Evolutionary conservation across 1,140 invertebrate genomes (phyloP), one percentile per base, ranked within the genome.

Genomic region (Drosophila nebulosa): DNA sequence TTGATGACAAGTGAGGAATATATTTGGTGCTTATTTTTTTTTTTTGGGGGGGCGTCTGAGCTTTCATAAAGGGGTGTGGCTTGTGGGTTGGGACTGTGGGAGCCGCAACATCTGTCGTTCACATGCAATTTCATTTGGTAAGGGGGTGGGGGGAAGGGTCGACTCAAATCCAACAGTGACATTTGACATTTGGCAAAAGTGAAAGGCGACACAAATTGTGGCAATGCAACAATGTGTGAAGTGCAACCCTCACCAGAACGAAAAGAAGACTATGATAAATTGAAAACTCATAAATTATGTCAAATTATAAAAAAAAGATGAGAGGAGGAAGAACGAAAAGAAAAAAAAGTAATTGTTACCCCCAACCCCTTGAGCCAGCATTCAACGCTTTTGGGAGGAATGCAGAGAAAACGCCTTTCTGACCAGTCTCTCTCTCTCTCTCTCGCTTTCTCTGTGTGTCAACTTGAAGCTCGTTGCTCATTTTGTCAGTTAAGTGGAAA

Each of bases 281-380:
- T 83, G 83, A 88, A 88, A 88, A 79, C 74, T 88, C 83, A 79
- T 88, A 83, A 88, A 88, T 88, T 88, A 81, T 81, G 65, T 75
- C 78, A 81, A 88, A 81, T 81, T 86, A 83, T 73, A 52, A 57
- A 32, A 32, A 32, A 32, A 10, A 32, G 30, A 32, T 32, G 32
- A 9, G 60, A 32, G n/a, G 12, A 4, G 46, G n/a, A n/a, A n/a
- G n/a, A n/a, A n/a, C n/a, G n/a, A n/a, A n/a, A 60, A 22, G 51
- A 32, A 16, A 14, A 55, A 35, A 39, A 56, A 27, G 57, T 42
- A 56, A 26, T 26, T 56, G 12, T 30, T 30, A 9, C 4, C 6
- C 24, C 51, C 24, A 27, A 39, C 18, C 32, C 27, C 30, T 18
- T 32, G 27, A 1, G 9, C 30, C 30, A 24, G 2, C 24, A 2